These are phyloP conservation scores for Silurus meridionalis DNA, from an alignment of 2,113 vertebrate species.

Conservation along the genomic window DNA sequence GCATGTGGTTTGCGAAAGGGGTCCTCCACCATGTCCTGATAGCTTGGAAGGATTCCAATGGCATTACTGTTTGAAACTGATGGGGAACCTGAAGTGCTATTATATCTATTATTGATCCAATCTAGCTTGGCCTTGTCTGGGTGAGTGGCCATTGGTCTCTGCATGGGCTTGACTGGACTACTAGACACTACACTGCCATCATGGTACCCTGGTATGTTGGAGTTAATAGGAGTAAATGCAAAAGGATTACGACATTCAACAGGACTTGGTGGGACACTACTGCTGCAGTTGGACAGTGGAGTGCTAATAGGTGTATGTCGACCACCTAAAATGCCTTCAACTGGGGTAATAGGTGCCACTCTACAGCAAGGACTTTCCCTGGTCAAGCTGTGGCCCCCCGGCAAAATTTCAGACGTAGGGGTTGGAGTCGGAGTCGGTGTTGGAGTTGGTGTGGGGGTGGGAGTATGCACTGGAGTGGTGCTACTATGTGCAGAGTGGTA, in stretches of 20 bases:
- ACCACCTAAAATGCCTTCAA: slow-evolving; percentile 91
- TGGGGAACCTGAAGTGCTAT: slow-evolving; percentile 74
- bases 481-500: slow-evolving; percentile 87
- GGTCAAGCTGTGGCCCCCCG: slow-evolving; percentile 78
- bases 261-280: slow-evolving; percentile 90
- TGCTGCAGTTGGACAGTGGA: slow-evolving; percentile 90
- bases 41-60: slow-evolving; percentile 85
- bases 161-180: slow-evolving; percentile 98
- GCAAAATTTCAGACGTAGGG: slow-evolving; percentile 91
- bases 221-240: slow-evolving; percentile 96
- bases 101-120: slow-evolving; percentile 95
- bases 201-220: slow-evolving; percentile 87
- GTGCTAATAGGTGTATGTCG: slow-evolving; percentile 92
- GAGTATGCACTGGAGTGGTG: slow-evolving; percentile 90
- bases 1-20: slow-evolving; percentile 97
- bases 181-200: slow-evolving; percentile 90
- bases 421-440: slow-evolving; percentile 88
- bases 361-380: slow-evolving; percentile 90
- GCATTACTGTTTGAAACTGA: slow-evolving; percentile 77
- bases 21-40: slow-evolving; percentile 93
- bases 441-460: slow-evolving; percentile 78
- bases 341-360: slow-evolving; percentile 87
- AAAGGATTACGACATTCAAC: slow-evolving; percentile 97
- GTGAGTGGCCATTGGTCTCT: slow-evolving; percentile 95
- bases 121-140: slow-evolving; percentile 96